Percentiles rank a stretch among this genome's conserved stretches.
phyloP scores from a whole-genome alignment of 2,113 vertebrate species.

The Plotosus lineatus region DNA sequence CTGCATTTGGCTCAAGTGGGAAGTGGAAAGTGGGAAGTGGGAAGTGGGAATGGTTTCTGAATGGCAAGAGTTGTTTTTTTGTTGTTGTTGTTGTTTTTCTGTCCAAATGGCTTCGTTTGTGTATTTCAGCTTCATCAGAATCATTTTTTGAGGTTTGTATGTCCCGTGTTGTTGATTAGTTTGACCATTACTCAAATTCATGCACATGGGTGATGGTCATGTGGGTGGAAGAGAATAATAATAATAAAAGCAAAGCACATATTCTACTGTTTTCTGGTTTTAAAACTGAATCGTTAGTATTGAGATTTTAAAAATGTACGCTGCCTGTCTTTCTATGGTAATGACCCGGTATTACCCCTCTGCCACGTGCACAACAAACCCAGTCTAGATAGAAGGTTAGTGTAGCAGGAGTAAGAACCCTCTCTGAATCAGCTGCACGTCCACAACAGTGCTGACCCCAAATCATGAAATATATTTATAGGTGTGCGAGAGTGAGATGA shows the following conservation, averaged over 20 bases:
- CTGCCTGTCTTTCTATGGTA: too few species aligned
- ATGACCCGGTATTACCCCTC: background rate
- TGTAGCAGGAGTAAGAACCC: background rate
- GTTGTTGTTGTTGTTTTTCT: too few species aligned
- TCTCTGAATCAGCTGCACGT: background rate
- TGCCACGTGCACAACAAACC: background rate
- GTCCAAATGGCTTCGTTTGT: too few species aligned
- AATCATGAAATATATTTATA: background rate
- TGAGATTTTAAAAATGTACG: too few species aligned
- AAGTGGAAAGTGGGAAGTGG: background rate
- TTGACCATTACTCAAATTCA: background rate
- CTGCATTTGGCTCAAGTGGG: background rate
- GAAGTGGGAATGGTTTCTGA: background rate
- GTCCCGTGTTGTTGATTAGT: background rate
- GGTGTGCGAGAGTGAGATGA: background rate
- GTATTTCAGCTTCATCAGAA: background rate
- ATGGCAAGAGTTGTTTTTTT: background rate
- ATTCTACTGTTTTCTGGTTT: background rate
- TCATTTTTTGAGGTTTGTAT: background rate
- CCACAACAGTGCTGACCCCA: background rate
- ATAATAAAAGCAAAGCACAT: too few species aligned
- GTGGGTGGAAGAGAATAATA: background rate
- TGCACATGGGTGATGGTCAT: background rate
- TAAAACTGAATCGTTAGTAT: background rate
- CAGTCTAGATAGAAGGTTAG: background rate